These are phyloP conservation scores for Thripadectes ignobilis DNA, from an alignment of 2,797 vertebrate species.

Conservation along the genomic window DNA sequence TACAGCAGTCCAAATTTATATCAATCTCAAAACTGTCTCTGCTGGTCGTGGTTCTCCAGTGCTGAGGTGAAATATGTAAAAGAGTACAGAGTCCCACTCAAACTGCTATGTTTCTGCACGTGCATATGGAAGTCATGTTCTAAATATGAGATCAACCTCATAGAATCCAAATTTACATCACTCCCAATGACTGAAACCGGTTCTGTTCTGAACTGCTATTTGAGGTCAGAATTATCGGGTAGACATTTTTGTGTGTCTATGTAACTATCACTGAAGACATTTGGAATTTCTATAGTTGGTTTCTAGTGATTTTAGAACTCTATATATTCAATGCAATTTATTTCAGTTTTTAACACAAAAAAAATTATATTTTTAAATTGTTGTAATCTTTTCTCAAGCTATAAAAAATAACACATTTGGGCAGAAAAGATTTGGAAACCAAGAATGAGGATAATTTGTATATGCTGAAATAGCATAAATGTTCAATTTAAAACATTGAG, in stretches of 20 bases:
- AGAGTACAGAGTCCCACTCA: background rate
- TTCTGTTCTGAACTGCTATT: background rate
- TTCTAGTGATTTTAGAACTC: constrained; percentile 46
- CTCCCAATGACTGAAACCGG: background rate
- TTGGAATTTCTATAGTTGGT: background rate
- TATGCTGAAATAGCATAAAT: background rate
- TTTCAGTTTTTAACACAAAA: background rate
- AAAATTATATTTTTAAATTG: background rate
- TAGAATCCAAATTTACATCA: background rate
- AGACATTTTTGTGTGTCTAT: background rate
- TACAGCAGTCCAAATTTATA: background rate
- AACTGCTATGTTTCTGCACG: background rate
- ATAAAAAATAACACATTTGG: background rate
- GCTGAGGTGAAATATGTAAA: background rate
- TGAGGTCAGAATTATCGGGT: background rate
- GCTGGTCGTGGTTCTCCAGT: background rate
- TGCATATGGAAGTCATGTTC: background rate
- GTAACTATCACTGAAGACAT: background rate
- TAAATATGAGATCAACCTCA: background rate
- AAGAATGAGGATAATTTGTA: background rate
- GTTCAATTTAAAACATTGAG: background rate
- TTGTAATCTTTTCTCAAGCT: background rate
- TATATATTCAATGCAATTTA: background rate
- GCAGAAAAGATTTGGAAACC: background rate
- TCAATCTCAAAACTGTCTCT: background rate